Conservation (phyloP, 1,140 invertebrate genomes). For the Nasonia vitripennis region DNA sequence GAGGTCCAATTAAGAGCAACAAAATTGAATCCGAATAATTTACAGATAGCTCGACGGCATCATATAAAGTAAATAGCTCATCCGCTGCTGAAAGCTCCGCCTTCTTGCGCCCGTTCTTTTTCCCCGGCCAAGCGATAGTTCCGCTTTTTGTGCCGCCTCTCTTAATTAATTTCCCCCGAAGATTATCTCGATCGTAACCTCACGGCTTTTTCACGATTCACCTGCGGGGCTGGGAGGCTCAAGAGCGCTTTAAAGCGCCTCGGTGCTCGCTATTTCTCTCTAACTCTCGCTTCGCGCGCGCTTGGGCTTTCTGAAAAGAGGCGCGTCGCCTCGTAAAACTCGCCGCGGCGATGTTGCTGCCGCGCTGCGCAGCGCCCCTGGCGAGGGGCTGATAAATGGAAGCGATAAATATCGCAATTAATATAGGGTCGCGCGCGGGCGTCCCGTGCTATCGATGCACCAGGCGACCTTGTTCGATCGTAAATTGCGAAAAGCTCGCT, state of each 20-base stretch:
- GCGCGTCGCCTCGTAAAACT: conserved; percentile 24
- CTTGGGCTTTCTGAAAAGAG: conserved; percentile 5
- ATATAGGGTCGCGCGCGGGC: conserved; percentile 22
- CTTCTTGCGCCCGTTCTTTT: background rate
- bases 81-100: background rate
- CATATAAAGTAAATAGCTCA: conserved; percentile 13
- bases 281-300: background rate
- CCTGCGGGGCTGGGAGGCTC: background rate
- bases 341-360: background rate
- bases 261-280: conserved; percentile 22
- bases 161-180: conserved; percentile 37
- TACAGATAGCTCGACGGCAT: conserved; percentile 3
- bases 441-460: conserved; percentile 18
- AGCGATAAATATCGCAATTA: conserved; percentile 55
- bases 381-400: conserved; percentile 42
- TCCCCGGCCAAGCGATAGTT: background rate
- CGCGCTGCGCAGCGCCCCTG: background rate
- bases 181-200: conserved; percentile 36
- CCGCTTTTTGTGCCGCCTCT: background rate
- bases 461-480: conserved; percentile 45
- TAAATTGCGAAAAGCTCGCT: conserved; percentile 47
- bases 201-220: conserved; percentile 34
- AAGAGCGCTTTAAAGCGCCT: background rate
- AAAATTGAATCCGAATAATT: background rate
- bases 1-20: background rate